phyloP scores from a whole-genome alignment of 2,113 vertebrate species.

The Epinephelus lanceolatus region DNA sequence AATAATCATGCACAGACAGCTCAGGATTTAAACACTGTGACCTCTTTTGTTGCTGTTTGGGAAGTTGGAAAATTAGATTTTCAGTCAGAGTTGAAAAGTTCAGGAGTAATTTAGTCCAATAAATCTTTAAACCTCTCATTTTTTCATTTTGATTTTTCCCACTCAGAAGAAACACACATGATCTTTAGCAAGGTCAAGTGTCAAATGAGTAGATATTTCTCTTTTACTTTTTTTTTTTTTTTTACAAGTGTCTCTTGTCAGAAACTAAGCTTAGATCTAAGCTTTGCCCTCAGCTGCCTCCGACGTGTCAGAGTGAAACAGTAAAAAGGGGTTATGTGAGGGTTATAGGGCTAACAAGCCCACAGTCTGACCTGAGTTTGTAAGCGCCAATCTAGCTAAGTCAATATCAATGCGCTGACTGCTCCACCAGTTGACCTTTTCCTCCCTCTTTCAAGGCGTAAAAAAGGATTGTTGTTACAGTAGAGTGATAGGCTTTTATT shows the following conservation, averaged over 20 bases:
- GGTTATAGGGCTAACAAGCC: constrained; percentile 80
- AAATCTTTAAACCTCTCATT: neutral
- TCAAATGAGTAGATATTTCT: constrained; percentile 32
- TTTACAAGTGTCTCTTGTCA: constrained; percentile 49
- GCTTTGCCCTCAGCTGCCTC: constrained; percentile 50
- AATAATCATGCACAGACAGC: constrained; percentile 42
- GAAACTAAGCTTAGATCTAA: constrained; percentile 45
- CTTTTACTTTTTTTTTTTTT: constrained; percentile 19
- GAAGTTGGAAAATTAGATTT: constrained; percentile 26
- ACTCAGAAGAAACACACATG: constrained; percentile 6
- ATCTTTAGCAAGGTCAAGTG: constrained; percentile 43
- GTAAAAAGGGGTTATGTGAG: constrained; percentile 79
- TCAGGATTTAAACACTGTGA: constrained; percentile 9
- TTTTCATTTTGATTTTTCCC: constrained; percentile 9
- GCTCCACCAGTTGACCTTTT: constrained; percentile 83
- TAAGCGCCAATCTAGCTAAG: constrained; percentile 80
- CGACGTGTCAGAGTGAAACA: constrained; percentile 70
- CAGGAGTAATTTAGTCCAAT: constrained; percentile 25
- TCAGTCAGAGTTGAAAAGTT: constrained; percentile 34
- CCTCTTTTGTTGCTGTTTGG: constrained; percentile 6
- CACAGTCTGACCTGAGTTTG: constrained; percentile 80
- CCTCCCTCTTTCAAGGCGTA: constrained; percentile 76
- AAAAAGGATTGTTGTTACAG: constrained; percentile 84
- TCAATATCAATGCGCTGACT: constrained; percentile 84
- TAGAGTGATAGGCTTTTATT: constrained; percentile 85